Evolutionary conservation across 2,797 vertebrate species (phyloP), one percentile per base, ranked within the genome.

Genomic region (Mycteria americana): DNA sequence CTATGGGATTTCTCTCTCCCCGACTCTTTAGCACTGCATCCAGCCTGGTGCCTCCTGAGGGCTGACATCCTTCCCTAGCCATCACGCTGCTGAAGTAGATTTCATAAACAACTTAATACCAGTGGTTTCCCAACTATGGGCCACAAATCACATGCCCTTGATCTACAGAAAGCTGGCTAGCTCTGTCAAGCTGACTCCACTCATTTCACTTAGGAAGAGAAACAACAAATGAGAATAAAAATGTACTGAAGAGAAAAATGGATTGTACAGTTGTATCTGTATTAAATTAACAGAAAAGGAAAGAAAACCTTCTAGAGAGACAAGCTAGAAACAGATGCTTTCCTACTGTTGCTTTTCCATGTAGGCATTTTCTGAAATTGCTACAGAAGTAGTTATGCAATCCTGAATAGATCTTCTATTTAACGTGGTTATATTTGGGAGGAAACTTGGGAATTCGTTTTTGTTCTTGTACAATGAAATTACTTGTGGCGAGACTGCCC

Each of bases 131-230:
- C 56, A 92, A 37, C 43, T 60, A 45, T 0, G 22, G 80, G 63
- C 80, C 94, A 85, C 88, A 94, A 92, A 83, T 90, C 84, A 87
- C 84, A 92, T 87, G 90, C 27, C n/a, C 80, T 23, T 60, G 28
- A 28, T 70, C 64, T 89, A 63, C 64, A 95, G 81, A 87, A 87
- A 93, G 24, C 74, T 87, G 70, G 67, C 48, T n/a, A 70, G 74
- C 39, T 92, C 67, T 73, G 18, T 43, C 88, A 60, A 73, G 76
- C 77, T 96, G 85, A 89, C 74, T 93, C 76, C 15, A 28, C 81
- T 94, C 48, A 69, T 93, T 93, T 88, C 63, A 84, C 70, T 94
- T 18, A 23, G 27, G 50, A 76, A 91, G 30, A 86, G 39, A 89
- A 89, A 90, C 11, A 87, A 81, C 37, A 87, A 74, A 85, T 37